Conservation (phyloP, 1,140 invertebrate genomes). For the Chironomus striatipennis region DNA sequence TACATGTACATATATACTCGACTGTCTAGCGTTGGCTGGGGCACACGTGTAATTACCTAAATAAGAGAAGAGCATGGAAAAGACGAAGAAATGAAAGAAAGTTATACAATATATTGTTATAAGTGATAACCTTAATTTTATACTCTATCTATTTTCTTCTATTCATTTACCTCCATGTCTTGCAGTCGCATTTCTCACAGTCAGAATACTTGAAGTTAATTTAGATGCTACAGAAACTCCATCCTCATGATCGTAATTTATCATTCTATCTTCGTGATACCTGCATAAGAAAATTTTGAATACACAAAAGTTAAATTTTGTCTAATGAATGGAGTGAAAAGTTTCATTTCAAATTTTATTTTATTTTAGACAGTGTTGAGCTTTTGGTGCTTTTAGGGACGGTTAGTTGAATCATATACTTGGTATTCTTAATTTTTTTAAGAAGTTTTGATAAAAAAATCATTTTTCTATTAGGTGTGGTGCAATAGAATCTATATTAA, state of each 20-base stretch:
- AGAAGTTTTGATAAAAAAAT: too few species aligned
- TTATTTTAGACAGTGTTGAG: not conserved
- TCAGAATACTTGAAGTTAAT: slow-evolving; percentile 25
- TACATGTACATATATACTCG: slow-evolving; percentile 70
- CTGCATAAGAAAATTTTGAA: slow-evolving; percentile 16
- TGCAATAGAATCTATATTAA: too few species aligned
- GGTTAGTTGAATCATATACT: too few species aligned
- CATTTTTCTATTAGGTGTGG: too few species aligned
- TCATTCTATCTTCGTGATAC: slow-evolving; percentile 74
- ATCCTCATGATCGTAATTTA: slow-evolving; percentile 58
- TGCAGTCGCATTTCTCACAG: slow-evolving; percentile 24
- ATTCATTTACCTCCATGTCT: slow-evolving; percentile 24
- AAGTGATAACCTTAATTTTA: not conserved
- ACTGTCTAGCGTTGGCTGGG: slow-evolving; percentile 67
- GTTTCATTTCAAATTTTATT: not conserved
- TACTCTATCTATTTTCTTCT: not conserved
- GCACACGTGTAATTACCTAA: slow-evolving; percentile 77
- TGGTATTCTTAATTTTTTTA: too few species aligned
- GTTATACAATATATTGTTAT: not conserved
- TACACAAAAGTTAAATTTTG: not conserved
- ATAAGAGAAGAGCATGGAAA: slow-evolving; percentile 43
- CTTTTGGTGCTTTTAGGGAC: too few species aligned
- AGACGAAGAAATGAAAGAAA: not conserved
- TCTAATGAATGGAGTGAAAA: not conserved
- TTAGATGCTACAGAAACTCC: slow-evolving; percentile 23